Base-by-base conservation (phyloP, 2,888 invertebrate genomes). In the Holacanthella duospinosa region DNA sequence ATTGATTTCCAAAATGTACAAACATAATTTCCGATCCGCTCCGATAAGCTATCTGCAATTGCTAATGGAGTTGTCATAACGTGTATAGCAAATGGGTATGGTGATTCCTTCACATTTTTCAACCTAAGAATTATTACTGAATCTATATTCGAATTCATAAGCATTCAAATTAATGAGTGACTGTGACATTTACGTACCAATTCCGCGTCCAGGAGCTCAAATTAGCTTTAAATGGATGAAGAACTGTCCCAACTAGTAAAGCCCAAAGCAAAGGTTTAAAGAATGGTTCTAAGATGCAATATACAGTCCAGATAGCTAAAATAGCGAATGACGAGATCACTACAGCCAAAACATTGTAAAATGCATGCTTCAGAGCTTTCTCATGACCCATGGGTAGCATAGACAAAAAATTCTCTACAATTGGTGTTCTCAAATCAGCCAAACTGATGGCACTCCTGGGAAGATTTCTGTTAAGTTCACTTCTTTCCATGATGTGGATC, bases 191-290 rank as follows among this genome's bases (percentile, higher is more conserved):
- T 21, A 27, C 36, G 44, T 4, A 48, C 64, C 69, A 71, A 19
- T 62, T 60, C 27, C 63, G 57, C 2, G 67, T 56, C 43, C 66
- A 61, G 1, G 61, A 64, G 25, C 67, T 68, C 24, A 71, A 77
- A 62, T 84, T 85, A 66, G 87, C 83, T 77, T 97, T 97, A 75
- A 94, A 87, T 0, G 97, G 97, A 77, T 94, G 93, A n/a, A 97
- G 81, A 44, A 95, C 88, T 0, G 95, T 93, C n/a, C 99, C 99
- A 74, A 94, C 91, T 36, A 99, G 80, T 63, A 94, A 80, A 0
- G 97, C 95, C 97, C 97, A 99, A 72, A 96, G 82, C 61, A 99
- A 78, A 0, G 97, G 95, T 71, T 91, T 88, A 43, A 97, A 84
- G 78, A 95, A 96, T 0, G 94, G 93, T 74, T 90, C 88, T 29